Evolutionary conservation across 2,888 invertebrate species (phyloP).

Genomic region (Ommatoiulus sabulosus): DNA sequence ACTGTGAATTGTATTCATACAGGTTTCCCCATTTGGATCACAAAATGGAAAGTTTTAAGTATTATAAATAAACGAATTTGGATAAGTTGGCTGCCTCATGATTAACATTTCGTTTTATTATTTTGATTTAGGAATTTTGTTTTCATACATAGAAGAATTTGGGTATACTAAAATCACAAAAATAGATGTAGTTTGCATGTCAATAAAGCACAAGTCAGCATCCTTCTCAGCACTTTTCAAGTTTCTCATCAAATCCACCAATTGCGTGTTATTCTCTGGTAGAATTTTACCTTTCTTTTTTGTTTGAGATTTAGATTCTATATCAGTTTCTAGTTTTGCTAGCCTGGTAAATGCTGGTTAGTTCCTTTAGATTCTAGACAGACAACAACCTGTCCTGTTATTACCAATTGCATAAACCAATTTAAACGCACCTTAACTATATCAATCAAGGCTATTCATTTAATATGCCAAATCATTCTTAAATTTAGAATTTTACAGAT

Average conservation of each 20-base stretch:
- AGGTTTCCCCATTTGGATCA: conserved; percentile 4
- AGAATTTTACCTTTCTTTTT: no score
- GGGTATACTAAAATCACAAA: not conserved
- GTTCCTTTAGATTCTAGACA: no score
- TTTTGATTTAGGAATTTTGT: not conserved
- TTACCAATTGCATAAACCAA: no score
- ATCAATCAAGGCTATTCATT: no score
- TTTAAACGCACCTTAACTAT: no score
- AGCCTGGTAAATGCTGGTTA: no score
- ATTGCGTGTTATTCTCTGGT: no score
- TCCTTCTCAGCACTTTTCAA: not conserved
- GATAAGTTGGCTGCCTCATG: not conserved
- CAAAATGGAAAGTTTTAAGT: conserved; percentile 34
- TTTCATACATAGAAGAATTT: not conserved
- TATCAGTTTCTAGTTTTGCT: no score
- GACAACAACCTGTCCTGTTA: no score
- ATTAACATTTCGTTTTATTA: not conserved
- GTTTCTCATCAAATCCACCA: not conserved
- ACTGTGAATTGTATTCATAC: not conserved
- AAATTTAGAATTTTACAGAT: no score
- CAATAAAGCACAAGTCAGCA: not conserved
- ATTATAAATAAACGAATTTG: conserved; percentile 29
- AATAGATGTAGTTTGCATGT: not conserved
- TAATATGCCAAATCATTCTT: no score
- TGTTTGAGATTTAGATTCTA: no score